Evolutionary conservation across 2,888 invertebrate genomes (phyloP).

Genomic region (Chrysotoxum bicinctum): DNA sequence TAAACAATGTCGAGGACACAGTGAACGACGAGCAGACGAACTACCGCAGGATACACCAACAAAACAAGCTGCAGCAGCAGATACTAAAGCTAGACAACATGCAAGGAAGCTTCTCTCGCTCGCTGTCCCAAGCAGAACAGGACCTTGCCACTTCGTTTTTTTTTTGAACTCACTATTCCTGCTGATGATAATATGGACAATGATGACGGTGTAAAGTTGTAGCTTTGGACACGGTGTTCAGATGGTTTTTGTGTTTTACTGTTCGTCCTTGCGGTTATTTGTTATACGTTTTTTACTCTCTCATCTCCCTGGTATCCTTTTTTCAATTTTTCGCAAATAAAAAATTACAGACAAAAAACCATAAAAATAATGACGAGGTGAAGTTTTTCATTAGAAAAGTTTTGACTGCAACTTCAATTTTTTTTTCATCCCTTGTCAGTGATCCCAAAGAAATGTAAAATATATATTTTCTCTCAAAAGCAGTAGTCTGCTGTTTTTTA

Average conservation of each 20-base stretch:
- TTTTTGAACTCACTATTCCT: slow-evolving; percentile 29
- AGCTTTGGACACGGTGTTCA: slow-evolving; percentile 40
- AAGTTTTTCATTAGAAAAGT: slow-evolving; percentile 67
- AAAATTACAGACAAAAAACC: background rate
- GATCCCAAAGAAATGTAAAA: slow-evolving; percentile 42
- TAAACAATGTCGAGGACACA: slow-evolving; percentile 45
- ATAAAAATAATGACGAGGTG: slow-evolving; percentile 27
- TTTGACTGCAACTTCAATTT: slow-evolving; percentile 58
- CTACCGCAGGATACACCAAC: slow-evolving; percentile 25
- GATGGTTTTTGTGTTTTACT: slow-evolving; percentile 52
- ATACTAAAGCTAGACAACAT: background rate
- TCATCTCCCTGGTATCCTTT: slow-evolving; percentile 40
- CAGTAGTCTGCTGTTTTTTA: background rate
- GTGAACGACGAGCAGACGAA: background rate
- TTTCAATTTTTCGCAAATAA: slow-evolving; percentile 29
- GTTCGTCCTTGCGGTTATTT: slow-evolving; percentile 59
- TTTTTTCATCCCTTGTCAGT: background rate
- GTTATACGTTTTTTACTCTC: background rate
- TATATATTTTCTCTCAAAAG: slow-evolving; percentile 10
- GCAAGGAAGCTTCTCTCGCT: background rate
- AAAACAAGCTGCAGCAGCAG: background rate
- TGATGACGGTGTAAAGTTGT: background rate
- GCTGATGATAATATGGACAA: slow-evolving; percentile 4
- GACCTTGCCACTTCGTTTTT: slow-evolving; percentile 21
- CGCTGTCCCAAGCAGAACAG: slow-evolving; percentile 3